These are phyloP conservation scores for Temnothorax longispinosus DNA, from an alignment of 1,140 invertebrate species.

Conservation along the genomic window DNA sequence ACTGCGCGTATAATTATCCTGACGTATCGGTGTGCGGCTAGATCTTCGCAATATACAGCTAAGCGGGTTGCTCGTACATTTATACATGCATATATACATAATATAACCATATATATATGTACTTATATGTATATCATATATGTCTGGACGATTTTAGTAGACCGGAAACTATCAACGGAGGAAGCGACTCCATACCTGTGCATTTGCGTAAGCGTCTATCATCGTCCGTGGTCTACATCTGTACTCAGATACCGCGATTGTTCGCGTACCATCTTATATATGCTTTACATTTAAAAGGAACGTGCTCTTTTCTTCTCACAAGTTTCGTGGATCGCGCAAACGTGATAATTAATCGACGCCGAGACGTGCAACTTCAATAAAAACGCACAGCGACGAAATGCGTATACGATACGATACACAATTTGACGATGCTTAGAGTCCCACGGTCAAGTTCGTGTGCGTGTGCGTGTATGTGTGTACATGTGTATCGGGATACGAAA, in stretches of 20 bases:
- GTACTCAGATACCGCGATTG: not conserved
- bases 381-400: not conserved
- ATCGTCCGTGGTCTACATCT: constrained; percentile 6
- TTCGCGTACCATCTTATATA: not conserved
- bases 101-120: not conserved
- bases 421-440: constrained; percentile 20
- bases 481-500: constrained; percentile 26
- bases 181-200: constrained; percentile 26
- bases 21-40: constrained; percentile 13
- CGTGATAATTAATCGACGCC: not conserved
- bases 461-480: not conserved
- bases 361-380: constrained; percentile 6
- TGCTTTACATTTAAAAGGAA: not conserved
- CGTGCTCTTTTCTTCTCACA: not conserved
- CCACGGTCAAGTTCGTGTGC: too few relatives aligned
- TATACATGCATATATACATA: not conserved
- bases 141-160: constrained; percentile 32
- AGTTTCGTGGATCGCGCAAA: not conserved
- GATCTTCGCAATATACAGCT: not conserved
- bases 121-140: not conserved
- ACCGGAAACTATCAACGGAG: constrained; percentile 1
- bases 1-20: constrained; percentile 48
- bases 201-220: constrained; percentile 50
- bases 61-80: not conserved
- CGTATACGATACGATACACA: not conserved